Percentiles rank a stretch among this genome's conserved stretches.
Evolutionary conservation across 2,113 vertebrate genomes (phyloP).

Genomic region (Petroica traversi): DNA sequence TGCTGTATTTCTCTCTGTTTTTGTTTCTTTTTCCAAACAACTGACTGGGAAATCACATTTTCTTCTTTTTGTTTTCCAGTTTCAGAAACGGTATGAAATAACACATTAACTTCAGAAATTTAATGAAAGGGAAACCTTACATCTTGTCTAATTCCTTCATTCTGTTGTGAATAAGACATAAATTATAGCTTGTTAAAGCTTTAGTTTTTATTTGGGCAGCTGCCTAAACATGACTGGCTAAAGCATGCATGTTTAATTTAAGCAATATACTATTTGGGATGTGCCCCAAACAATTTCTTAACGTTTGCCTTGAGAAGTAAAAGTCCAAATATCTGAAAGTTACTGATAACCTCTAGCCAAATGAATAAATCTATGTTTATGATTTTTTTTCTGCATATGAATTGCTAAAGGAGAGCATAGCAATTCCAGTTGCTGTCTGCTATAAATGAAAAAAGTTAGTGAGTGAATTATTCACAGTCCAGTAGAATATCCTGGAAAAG

Average conservation of each 20-base stretch:
- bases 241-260: not conserved
- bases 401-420: not conserved
- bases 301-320: not conserved
- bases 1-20: not conserved
- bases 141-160: not conserved
- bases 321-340: slow-evolving; percentile 34
- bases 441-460: not conserved
- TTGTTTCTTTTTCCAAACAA: not conserved
- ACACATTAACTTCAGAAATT: not conserved
- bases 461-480: slow-evolving; percentile 35
- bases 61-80: not conserved
- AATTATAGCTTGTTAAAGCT: not conserved
- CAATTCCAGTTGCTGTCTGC: not conserved
- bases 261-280: not conserved
- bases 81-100: not conserved
- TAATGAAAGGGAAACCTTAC: not conserved
- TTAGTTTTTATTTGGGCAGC: not conserved
- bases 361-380: not conserved
- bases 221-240: not conserved
- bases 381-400: slow-evolving; percentile 25
- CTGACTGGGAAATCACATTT: not conserved
- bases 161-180: not conserved
- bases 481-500: slow-evolving; percentile 10
- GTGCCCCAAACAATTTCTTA: not conserved
- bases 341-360: slow-evolving; percentile 41